Percentiles rank a stretch among this genome's conserved stretches.
Evolutionary conservation across 2,113 vertebrate species (phyloP).

Genomic region (Cranoglanis bouderius): DNA sequence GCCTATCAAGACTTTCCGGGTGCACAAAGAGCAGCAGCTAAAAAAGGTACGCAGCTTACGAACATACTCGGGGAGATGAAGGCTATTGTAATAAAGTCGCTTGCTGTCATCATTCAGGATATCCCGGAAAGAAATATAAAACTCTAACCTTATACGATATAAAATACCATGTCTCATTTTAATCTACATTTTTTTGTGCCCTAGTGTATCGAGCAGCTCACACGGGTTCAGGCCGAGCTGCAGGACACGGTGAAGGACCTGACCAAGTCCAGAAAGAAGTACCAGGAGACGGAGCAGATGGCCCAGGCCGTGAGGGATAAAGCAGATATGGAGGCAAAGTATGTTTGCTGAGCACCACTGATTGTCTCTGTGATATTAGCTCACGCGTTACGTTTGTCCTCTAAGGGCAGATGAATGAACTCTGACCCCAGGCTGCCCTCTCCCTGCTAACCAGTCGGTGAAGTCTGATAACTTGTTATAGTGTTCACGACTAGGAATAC

Average conservation of each 20-base stretch:
- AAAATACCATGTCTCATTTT: not conserved
- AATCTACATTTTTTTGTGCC: constrained; percentile 5
- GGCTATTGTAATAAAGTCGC: not conserved
- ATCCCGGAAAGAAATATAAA: not conserved
- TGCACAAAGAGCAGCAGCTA: constrained; percentile 92
- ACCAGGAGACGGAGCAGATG: constrained; percentile 88
- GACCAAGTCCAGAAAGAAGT: constrained; percentile 87
- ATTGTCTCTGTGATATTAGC: not conserved
- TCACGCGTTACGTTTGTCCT: not conserved
- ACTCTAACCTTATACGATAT: not conserved
- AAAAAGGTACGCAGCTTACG: constrained; percentile 78
- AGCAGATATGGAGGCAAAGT: constrained; percentile 87
- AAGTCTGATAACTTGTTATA: not conserved
- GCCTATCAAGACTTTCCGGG: constrained; percentile 82
- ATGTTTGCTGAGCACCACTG: constrained; percentile 60
- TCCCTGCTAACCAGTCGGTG: not conserved
- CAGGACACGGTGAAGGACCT: constrained; percentile 88
- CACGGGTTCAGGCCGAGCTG: constrained; percentile 82
- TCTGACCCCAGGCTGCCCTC: not conserved
- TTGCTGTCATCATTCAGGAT: not conserved
- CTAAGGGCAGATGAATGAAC: not conserved
- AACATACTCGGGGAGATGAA: not conserved
- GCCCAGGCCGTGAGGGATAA: constrained; percentile 85
- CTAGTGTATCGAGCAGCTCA: constrained; percentile 84
- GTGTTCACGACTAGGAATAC: not conserved